Base-by-base conservation (phyloP, 2,113 vertebrate species). In the Perca schrenkii region DNA sequence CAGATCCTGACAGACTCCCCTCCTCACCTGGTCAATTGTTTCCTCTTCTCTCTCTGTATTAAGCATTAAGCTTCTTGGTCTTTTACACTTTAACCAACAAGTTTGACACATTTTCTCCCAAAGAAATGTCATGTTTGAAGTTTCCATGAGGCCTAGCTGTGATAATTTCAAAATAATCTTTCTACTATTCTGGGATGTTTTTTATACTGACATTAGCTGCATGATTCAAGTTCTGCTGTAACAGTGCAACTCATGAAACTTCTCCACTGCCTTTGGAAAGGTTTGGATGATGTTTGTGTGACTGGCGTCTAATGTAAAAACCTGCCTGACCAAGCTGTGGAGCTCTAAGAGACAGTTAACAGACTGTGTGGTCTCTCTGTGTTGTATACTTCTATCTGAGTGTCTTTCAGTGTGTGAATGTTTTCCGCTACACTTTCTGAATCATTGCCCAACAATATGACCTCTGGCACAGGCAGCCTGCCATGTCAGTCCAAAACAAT, bases 401-500 rank as follows among this genome's bases (percentile, higher is more conserved):
- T 57, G 46, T 21, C 56, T 77, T 50, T 74, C 50, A 56, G 52
- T 49, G 40, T 31, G 4, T 62, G 47, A 43, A 66, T 81, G 74
- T 83, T 85, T 83, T 66, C 65, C 61, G 56, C 64, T 62, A 60
- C 25, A 57, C 75, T 80, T 85, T 84, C 74, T 80, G 79, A 88
- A 14, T 79, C 67, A 71, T 69, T 74, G 85, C 57, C 79, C 53
- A 74, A 80, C 77, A 81, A 82, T 84, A 85, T 31, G 66, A 82
- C 86, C 77, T 79, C 73, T 77, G 73, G 75, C 80, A 80, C 72
- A 54, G n/a, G 68, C 65, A 89, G 64, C 25, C 28, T 61, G 82
- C 49, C 6, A 4, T 46, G 69, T 65, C 81, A 79, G 81, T 79
- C 85, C 79, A 60, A 86, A 92, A 89, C 79, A 81, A 89, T 90